Conservation (phyloP, 2,888 invertebrate genomes). For the Frankliniella fusca region DNA sequence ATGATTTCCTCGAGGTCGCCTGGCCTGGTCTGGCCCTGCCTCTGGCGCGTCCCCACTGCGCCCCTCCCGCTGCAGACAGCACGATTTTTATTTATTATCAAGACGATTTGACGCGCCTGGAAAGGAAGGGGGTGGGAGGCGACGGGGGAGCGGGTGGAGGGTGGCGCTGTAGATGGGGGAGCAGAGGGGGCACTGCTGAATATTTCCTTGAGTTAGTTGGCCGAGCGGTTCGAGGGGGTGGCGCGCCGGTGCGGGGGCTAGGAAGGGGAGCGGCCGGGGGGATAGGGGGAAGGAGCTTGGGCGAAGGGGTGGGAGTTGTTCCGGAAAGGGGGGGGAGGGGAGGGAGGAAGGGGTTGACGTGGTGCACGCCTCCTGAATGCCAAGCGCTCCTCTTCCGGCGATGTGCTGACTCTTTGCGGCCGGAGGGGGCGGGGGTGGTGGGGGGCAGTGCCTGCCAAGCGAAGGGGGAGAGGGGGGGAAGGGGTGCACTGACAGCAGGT, state of each 20-base stretch:
- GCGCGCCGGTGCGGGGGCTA: not conserved
- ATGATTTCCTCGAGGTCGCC: too few species aligned
- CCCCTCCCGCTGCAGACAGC: not conserved
- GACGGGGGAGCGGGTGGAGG: not conserved
- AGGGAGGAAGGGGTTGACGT: constrained; percentile 14
- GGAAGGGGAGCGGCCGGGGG: not conserved
- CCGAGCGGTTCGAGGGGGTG: not conserved
- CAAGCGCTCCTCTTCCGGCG: not conserved
- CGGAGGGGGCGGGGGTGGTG: not conserved
- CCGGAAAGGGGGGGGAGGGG: not conserved
- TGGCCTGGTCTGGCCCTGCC: too few species aligned
- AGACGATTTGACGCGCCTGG: constrained; percentile 8
- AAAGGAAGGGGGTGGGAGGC: not conserved
- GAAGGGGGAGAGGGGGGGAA: not conserved
- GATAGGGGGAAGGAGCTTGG: not conserved
- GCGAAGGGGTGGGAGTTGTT: not conserved
- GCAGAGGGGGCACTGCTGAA: not conserved
- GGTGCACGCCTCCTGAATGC: not conserved
- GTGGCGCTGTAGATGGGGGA: not conserved
- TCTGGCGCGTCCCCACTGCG: too few species aligned
- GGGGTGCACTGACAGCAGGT: not conserved
- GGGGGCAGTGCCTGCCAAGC: not conserved
- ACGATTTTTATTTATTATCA: constrained; percentile 23
- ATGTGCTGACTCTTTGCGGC: constrained; percentile 18
- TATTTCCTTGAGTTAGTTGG: constrained; percentile 22